Percentiles rank a stretch among this genome's conserved stretches.
These are phyloP conservation scores for Pseudomyrmex gracilis DNA, from an alignment of 1,140 invertebrate genomes.

Conservation along the genomic window DNA sequence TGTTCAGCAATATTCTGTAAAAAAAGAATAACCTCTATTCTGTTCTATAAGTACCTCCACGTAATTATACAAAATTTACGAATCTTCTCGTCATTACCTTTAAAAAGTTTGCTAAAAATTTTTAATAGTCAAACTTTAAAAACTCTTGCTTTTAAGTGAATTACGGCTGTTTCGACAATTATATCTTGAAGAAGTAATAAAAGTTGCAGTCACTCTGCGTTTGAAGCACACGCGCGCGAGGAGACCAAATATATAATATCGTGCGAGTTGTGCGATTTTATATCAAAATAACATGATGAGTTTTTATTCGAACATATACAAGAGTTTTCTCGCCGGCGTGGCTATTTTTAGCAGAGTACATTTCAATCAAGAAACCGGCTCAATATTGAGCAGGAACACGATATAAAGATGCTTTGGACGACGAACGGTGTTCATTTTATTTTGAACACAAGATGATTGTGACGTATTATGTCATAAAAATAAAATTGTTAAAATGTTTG, in stretches of 20 bases:
- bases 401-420: slow-evolving; percentile 32
- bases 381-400: slow-evolving; percentile 35
- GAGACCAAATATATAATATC: slow-evolving; percentile 7
- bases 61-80: neutral
- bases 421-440: slow-evolving; percentile 35
- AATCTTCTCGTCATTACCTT: neutral
- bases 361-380: slow-evolving; percentile 47
- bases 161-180: neutral
- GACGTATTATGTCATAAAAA: neutral
- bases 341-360: slow-evolving; percentile 51
- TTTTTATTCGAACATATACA: slow-evolving; percentile 27
- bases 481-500: too few species aligned
- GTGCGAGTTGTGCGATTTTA: slow-evolving; percentile 17
- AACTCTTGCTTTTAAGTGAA: neutral
- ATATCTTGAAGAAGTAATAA: neutral
- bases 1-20: neutral
- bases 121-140: neutral
- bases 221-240: slow-evolving; percentile 16
- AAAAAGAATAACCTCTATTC: too few species aligned
- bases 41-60: too few species aligned
- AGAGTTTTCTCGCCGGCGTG: neutral
- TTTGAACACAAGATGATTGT: slow-evolving; percentile 40
- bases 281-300: slow-evolving; percentile 37
- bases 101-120: neutral
- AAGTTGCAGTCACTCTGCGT: neutral